Evolutionary conservation across 2,797 vertebrate genomes (phyloP), one percentile per base, ranked within the genome.

Genomic region (Xenentodon cancila): DNA sequence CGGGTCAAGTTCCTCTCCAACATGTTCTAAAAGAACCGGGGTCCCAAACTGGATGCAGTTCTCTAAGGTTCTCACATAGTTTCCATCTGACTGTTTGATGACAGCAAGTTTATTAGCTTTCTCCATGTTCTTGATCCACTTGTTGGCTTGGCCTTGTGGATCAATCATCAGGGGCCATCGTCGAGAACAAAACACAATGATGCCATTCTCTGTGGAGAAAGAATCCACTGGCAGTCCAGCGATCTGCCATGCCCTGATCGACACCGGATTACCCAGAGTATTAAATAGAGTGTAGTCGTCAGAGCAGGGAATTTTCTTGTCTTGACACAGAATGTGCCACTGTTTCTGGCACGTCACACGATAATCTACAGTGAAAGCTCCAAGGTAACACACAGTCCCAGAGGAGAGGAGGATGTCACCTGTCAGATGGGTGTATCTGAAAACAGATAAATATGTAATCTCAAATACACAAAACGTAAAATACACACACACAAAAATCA

Each of bases 101-200:
- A 96, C 90, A 0, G 92, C 85, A 8, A 99, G 91, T 55, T 91
- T 96, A 72, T 96, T 98, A 0, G 48, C 64, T 77, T 95, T 97
- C 84, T 98, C 96, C 96, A 97, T 96, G 76, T 97, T 98, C 80
- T 96, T 99, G 54, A 99, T 80, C 97, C 97, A 98, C 37, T 96
- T 97, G 87, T 97, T 98, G 71, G 97, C 96, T 85, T 99, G 97
- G 25, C 95, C 95, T 84, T 99, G 97, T 59, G 96, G 96, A 79
- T 98, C 97, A 49, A 98, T 97, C 95, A 98, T 98, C 52, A 98
- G 88, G 20, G 97, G 88, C 96, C 96, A 99, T 5, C 94, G 93
- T 19, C 95, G 94, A 9, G 96, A 99, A 86, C 96, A 97, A 49
- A 94, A 96, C 61, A 97, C 94, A 25, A 98, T 96, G 67, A 99